Conservation (phyloP, 2,797 vertebrate genomes). For the Onychomys leucogaster region DNA sequence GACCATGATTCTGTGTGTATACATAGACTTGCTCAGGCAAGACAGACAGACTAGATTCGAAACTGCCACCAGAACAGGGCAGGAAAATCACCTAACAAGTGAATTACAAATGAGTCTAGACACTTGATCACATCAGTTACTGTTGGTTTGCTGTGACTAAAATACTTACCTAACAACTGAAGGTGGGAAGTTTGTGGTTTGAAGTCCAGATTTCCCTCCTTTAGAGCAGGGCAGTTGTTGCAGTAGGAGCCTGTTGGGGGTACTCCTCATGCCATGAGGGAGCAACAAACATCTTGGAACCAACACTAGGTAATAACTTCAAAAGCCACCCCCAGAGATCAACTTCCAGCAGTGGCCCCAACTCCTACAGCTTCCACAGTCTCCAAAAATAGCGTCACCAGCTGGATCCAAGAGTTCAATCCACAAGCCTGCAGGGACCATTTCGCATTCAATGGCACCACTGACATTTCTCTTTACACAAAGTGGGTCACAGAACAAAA, state of each 20-base stretch:
- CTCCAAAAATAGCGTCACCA: background rate
- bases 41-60: background rate
- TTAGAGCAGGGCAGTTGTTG: background rate
- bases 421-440: background rate
- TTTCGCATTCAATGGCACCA: background rate
- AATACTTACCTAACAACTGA: background rate
- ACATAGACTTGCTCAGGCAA: background rate
- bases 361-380: background rate
- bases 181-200: background rate
- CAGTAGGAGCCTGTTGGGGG: background rate
- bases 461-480: background rate
- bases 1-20: background rate
- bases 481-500: conserved; percentile 15
- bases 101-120: background rate
- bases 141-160: background rate
- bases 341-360: background rate
- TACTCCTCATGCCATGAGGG: no score
- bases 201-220: background rate
- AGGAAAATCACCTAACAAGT: background rate
- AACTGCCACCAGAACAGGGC: background rate
- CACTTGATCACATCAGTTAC: background rate
- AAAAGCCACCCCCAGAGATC: background rate
- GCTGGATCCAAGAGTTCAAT: background rate
- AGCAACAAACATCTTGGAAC: background rate
- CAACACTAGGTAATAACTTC: background rate